Conservation (phyloP, 2,888 invertebrate genomes). For the Watsonalla binaria region DNA sequence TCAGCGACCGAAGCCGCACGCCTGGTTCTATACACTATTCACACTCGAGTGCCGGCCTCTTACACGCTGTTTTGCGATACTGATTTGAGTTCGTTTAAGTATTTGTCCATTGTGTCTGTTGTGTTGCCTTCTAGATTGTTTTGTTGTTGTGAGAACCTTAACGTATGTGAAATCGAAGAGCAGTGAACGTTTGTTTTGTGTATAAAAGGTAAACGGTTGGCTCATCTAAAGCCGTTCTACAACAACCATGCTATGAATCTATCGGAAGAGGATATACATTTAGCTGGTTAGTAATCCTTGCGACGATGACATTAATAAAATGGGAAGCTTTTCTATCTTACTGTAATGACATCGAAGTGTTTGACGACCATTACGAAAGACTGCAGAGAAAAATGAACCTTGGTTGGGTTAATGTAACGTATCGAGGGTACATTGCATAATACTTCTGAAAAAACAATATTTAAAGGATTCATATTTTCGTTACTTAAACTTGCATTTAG, state of each 20-base stretch:
- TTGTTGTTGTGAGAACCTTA: constrained; percentile 14
- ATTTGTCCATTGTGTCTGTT: constrained; percentile 32
- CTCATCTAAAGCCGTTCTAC: not conserved
- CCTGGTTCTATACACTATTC: constrained; percentile 31
- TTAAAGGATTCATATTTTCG: too few species aligned
- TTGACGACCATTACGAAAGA: too few species aligned
- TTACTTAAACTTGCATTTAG: too few species aligned
- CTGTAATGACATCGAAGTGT: too few species aligned
- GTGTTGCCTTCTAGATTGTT: constrained; percentile 21
- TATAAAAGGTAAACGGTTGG: constrained; percentile 18
- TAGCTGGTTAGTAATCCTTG: constrained; percentile 1
- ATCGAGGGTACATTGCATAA: too few species aligned
- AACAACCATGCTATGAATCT: constrained; percentile 2
- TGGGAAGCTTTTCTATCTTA: too few species aligned
- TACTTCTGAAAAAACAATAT: too few species aligned
- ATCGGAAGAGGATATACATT: constrained; percentile 2
- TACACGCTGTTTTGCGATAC: constrained; percentile 41
- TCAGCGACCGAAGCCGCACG: constrained; percentile 40
- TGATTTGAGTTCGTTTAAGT: constrained; percentile 37
- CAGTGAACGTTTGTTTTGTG: constrained; percentile 13
- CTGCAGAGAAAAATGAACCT: too few species aligned
- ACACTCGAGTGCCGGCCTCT: constrained; percentile 41
- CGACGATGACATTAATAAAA: too few species aligned
- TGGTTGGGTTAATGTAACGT: too few species aligned
- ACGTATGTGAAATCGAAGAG: constrained; percentile 8